Percentiles rank a stretch among this genome's conserved stretches.
phyloP scores from a whole-genome alignment of 2,888 invertebrate species.

The Tetheella fluctuosa region DNA sequence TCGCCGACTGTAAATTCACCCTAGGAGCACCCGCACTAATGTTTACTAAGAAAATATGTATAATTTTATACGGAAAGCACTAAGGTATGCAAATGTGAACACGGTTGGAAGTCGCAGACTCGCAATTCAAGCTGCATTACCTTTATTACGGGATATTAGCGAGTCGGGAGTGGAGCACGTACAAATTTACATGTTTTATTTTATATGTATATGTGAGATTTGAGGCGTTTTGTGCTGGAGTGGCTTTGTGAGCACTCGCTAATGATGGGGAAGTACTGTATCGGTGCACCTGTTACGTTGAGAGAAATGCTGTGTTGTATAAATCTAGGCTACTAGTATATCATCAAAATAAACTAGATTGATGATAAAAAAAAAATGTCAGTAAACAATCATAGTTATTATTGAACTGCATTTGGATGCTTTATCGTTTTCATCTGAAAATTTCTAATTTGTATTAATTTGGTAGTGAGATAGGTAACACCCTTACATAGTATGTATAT shows the following conservation, averaged over 20 bases:
- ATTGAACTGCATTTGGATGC: too few relatives aligned
- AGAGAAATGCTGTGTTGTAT: neutral
- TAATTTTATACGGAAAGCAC: constrained; percentile 45
- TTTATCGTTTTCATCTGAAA: too few relatives aligned
- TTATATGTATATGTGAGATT: constrained; percentile 11
- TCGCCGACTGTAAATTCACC: constrained; percentile 1
- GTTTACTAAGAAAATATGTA: constrained; percentile 38
- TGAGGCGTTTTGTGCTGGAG: constrained; percentile 2
- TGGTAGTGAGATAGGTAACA: too few relatives aligned
- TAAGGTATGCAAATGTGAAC: constrained; percentile 41
- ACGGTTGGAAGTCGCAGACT: constrained; percentile 29
- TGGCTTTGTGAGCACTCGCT: constrained; percentile 4
- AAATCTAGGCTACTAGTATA: neutral
- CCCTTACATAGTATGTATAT: too few relatives aligned
- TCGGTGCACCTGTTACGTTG: constrained; percentile 5
- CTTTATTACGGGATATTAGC: constrained; percentile 54
- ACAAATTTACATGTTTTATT: constrained; percentile 38
- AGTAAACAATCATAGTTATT: too few relatives aligned
- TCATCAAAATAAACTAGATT: neutral
- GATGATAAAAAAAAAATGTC: too few relatives aligned
- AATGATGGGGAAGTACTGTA: neutral
- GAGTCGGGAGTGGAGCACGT: constrained; percentile 35
- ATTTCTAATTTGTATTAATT: too few relatives aligned
- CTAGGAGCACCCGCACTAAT: constrained; percentile 10
- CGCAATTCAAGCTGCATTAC: constrained; percentile 50